phyloP scores from a whole-genome alignment of 1,140 invertebrate genomes.

The Sarcophaga bullata region DNA sequence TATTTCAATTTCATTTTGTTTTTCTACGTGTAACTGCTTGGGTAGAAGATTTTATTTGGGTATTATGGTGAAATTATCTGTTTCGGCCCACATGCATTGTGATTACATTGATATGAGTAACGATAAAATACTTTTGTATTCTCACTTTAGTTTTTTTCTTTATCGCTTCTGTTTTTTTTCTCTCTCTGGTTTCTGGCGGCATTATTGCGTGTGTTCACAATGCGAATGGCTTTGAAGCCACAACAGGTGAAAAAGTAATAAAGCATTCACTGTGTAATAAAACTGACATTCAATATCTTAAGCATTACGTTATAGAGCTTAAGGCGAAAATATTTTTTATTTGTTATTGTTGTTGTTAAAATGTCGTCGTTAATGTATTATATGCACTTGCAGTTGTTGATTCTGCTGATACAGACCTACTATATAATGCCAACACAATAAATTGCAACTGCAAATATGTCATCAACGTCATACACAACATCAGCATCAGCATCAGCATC shows the following conservation, averaged over 20 bases:
- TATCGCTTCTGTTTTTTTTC: too few relatives aligned
- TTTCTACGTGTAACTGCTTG: too few relatives aligned
- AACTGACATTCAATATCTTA: constrained; percentile 26
- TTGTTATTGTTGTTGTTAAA: neutral
- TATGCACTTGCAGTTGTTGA: neutral
- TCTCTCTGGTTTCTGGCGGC: neutral
- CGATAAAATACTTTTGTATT: too few relatives aligned
- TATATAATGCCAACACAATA: neutral
- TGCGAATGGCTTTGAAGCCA: neutral
- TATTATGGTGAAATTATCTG: too few relatives aligned
- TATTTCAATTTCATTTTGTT: too few relatives aligned
- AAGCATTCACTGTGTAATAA: neutral
- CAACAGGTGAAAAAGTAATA: constrained; percentile 39
- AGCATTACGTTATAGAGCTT: constrained; percentile 16
- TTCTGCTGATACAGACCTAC: neutral
- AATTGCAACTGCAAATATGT: neutral
- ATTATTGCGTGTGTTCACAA: neutral
- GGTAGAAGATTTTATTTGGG: too few relatives aligned
- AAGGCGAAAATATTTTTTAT: neutral
- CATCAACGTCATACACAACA: neutral
- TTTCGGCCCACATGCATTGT: too few relatives aligned
- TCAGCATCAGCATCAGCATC: neutral
- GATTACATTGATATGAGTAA: too few relatives aligned
- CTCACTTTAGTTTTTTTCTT: too few relatives aligned
- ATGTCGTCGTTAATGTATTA: neutral